These are phyloP conservation scores for Onychomys torridus DNA, from an alignment of 2,797 vertebrate species.

Conservation along the genomic window DNA sequence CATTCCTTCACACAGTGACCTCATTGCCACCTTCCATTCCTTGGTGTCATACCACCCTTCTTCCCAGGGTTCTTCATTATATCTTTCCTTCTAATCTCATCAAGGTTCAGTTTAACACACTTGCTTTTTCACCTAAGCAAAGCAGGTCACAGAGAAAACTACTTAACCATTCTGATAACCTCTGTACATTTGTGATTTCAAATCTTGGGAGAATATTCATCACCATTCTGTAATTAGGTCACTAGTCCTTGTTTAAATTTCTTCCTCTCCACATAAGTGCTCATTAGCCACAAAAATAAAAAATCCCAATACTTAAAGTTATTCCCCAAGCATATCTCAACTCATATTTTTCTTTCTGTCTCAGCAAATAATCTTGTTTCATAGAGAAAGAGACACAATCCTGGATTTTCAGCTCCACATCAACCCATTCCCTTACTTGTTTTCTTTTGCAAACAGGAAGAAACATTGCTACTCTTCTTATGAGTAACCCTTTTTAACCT, in stretches of 20 bases:
- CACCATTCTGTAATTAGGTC: slow-evolving; percentile 26
- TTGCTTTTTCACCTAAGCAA: not conserved
- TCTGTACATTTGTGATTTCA: slow-evolving; percentile 28
- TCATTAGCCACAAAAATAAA: not conserved
- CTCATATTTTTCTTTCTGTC: not conserved
- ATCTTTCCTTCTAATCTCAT: not conserved
- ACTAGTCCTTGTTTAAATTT: not conserved
- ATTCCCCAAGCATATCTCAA: not conserved
- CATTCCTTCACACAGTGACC: not conserved
- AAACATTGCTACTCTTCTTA: not conserved
- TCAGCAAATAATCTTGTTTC: slow-evolving; percentile 18
- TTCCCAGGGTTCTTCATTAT: not conserved
- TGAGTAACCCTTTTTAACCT: not conserved
- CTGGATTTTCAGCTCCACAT: not conserved
- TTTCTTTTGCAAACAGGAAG: not conserved
- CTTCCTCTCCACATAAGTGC: slow-evolving; percentile 5
- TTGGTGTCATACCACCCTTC: not conserved
- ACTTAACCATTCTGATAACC: not conserved
- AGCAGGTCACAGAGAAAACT: not conserved
- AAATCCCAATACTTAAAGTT: not conserved
- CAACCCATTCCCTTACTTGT: not conserved
- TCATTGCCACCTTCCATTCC: not conserved
- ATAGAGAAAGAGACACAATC: not conserved
- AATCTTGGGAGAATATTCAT: not conserved
- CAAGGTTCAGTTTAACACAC: not conserved